Evolutionary conservation across 2,797 vertebrate species (phyloP).

Genomic region (Silurus lanzhouensis): DNA sequence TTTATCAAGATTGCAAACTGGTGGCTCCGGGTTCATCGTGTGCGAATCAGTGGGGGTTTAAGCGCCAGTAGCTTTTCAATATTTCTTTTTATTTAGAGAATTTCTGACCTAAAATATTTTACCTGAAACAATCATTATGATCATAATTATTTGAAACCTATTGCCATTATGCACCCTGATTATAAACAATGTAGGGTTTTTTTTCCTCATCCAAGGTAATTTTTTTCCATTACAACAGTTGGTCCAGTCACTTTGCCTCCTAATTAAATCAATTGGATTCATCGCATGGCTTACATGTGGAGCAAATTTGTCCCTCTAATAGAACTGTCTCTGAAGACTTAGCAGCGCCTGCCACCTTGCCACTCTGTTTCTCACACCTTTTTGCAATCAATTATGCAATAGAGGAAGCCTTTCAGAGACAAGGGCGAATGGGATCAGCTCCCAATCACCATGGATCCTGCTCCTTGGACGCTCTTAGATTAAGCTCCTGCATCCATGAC

Average conservation of each 20-base stretch:
- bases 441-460: conserved; percentile 39
- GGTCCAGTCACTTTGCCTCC: conserved; percentile 8
- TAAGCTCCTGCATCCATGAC: conserved; percentile 2
- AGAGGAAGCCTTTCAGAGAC: conserved; percentile 36
- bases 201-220: conserved; percentile 29
- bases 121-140: conserved; percentile 6
- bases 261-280: conserved; percentile 54
- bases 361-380: conserved; percentile 48
- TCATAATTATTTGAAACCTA: conserved; percentile 21
- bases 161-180: conserved; percentile 9
- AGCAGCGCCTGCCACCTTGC: conserved; percentile 33
- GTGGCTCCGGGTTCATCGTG: neutral
- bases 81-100: neutral
- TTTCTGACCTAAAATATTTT: neutral
- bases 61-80: neutral
- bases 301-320: conserved; percentile 34
- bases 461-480: neutral
- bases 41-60: neutral
- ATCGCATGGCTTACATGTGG: conserved; percentile 35
- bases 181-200: neutral
- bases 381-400: conserved; percentile 54
- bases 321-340: conserved; percentile 41
- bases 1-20: conserved; percentile 15
- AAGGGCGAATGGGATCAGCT: conserved; percentile 26
- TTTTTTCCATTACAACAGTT: conserved; percentile 9